These are phyloP conservation scores for Antitype chi DNA, from an alignment of 2,888 invertebrate genomes.

Conservation along the genomic window DNA sequence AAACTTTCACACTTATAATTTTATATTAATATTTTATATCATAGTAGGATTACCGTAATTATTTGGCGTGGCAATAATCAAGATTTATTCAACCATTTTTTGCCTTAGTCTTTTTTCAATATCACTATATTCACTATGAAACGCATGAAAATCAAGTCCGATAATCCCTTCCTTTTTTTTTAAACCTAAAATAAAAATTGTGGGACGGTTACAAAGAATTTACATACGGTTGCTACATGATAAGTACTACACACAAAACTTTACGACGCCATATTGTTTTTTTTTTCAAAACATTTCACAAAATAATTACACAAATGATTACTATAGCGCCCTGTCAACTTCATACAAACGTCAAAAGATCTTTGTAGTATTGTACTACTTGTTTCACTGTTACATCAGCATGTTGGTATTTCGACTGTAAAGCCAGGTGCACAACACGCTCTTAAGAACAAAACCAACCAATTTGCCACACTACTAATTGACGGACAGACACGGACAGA, in stretches of 20 bases:
- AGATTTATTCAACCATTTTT: too few species aligned
- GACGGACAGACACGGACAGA: constrained; percentile 41
- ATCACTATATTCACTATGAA: neutral
- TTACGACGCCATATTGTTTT: neutral
- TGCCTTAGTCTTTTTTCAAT: neutral
- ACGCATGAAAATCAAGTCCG: neutral
- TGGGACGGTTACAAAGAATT: too few species aligned
- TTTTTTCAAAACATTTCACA: neutral
- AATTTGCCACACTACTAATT: constrained; percentile 36
- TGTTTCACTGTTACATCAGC: too few species aligned
- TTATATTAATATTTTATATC: too few species aligned
- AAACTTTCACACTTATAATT: too few species aligned
- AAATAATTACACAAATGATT: neutral
- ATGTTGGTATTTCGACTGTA: neutral
- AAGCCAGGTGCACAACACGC: constrained; percentile 1
- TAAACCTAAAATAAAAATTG: too few species aligned
- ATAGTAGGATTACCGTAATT: too few species aligned
- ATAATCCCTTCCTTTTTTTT: too few species aligned
- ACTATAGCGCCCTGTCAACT: neutral
- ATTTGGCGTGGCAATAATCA: neutral
- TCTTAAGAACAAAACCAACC: constrained; percentile 6
- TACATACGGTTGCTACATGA: neutral
- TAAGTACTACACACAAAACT: neutral
- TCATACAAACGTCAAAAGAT: neutral
- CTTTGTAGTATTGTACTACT: neutral